These are phyloP conservation scores for Ecdyonurus torrentis DNA, from an alignment of 2,888 invertebrate genomes.

Conservation along the genomic window DNA sequence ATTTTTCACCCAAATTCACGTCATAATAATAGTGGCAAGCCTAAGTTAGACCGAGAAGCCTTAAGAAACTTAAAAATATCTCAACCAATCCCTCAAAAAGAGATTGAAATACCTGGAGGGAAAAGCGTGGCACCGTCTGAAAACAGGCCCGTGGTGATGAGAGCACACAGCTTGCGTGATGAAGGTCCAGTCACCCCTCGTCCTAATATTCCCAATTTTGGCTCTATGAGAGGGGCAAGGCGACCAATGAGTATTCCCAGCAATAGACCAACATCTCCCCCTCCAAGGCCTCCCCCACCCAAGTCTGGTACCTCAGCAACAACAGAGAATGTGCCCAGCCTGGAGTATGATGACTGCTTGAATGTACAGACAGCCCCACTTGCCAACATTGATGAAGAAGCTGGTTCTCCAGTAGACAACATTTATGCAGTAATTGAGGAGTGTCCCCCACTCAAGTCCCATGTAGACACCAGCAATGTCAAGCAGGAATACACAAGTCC, in stretches of 20 bases:
- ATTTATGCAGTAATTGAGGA: constrained; percentile 82
- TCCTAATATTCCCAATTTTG: constrained; percentile 55
- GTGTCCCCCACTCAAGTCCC: constrained; percentile 32
- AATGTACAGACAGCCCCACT: constrained; percentile 35
- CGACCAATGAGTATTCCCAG: constrained; percentile 56
- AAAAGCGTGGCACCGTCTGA: neutral
- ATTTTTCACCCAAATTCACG: constrained; percentile 30
- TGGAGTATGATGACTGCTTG: constrained; percentile 56
- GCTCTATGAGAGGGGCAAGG: constrained; percentile 57
- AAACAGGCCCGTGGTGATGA: constrained; percentile 40
- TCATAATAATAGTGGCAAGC: constrained; percentile 3
- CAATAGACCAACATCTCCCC: constrained; percentile 33
- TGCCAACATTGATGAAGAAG: constrained; percentile 37
- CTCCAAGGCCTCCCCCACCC: constrained; percentile 24
- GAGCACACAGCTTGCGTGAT: constrained; percentile 70
- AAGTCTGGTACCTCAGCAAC: constrained; percentile 18
- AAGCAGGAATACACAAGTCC: constrained; percentile 28
- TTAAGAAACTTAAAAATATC: constrained; percentile 66
- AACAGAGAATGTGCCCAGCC: no score
- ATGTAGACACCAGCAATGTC: constrained; percentile 16
- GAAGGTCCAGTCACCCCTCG: constrained; percentile 28
- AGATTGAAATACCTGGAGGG: constrained; percentile 39
- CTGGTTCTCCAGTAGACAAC: constrained; percentile 43
- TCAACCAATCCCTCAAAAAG: constrained; percentile 57
- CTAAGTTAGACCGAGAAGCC: constrained; percentile 43